These are phyloP conservation scores for Stenchaetothrips biformis DNA, from an alignment of 2,888 invertebrate genomes.

Conservation along the genomic window DNA sequence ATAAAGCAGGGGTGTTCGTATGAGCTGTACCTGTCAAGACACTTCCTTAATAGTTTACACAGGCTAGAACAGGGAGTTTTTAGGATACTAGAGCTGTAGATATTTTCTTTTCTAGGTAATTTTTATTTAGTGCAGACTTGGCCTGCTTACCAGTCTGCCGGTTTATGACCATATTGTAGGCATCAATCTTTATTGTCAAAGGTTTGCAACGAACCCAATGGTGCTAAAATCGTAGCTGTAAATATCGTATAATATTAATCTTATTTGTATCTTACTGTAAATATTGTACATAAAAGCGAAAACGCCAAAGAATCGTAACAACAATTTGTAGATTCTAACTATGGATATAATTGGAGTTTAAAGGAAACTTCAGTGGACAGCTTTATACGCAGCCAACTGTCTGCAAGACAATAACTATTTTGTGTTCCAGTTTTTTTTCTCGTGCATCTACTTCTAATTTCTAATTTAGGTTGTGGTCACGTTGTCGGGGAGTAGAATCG, in stretches of 20 bases:
- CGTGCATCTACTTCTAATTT: constrained; percentile 9
- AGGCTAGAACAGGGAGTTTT: no score
- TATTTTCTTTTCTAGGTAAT: not conserved
- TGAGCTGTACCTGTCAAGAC: no score
- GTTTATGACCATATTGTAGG: constrained; percentile 21
- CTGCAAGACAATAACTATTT: constrained; percentile 18
- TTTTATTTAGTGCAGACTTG: constrained; percentile 21
- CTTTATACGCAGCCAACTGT: constrained; percentile 11
- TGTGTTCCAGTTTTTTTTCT: not conserved
- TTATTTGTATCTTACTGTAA: not conserved
- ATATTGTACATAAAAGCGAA: constrained; percentile 2
- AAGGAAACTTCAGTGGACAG: constrained; percentile 5
- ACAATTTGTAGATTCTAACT: not conserved
- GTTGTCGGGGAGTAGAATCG: not conserved
- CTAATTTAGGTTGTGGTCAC: constrained; percentile 13
- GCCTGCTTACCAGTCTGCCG: constrained; percentile 14
- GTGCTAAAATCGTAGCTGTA: constrained; percentile 23
- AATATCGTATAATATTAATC: not conserved
- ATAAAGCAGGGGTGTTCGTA: no score
- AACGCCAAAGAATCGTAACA: constrained; percentile 1
- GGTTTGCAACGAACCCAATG: constrained; percentile 22
- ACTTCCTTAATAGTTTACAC: no score
- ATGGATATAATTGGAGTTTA: not conserved
- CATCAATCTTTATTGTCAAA: constrained; percentile 24
- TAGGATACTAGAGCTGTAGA: not conserved